phyloP scores from a whole-genome alignment of 2,113 vertebrate species.

The Myodes glareolus region DNA sequence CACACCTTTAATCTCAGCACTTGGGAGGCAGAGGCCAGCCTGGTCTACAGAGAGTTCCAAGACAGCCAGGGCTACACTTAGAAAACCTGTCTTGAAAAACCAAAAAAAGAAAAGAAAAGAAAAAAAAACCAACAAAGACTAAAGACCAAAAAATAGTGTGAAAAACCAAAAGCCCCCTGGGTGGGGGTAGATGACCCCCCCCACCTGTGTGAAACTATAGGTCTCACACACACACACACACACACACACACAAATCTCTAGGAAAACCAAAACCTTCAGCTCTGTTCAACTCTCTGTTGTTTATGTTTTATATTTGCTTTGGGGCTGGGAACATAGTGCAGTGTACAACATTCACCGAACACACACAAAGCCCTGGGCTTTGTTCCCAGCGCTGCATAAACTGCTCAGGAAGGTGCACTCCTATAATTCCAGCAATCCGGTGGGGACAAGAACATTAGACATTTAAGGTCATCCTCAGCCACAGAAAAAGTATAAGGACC shows the following conservation, averaged over 20 bases:
- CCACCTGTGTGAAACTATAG: neutral
- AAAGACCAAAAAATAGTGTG: neutral
- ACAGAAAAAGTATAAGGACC: neutral
- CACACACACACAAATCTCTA: too few species aligned
- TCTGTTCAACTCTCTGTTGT: neutral
- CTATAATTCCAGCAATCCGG: neutral
- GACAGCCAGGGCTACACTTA: neutral
- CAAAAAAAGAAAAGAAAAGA: neutral
- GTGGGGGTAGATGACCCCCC: neutral
- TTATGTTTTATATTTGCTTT: neutral
- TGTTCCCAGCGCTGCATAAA: neutral
- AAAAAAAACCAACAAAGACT: neutral
- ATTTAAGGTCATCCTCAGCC: neutral
- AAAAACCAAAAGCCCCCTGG: neutral
- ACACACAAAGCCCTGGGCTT: neutral
- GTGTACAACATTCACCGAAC: neutral
- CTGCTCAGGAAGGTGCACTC: neutral
- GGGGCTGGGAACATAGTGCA: too few species aligned
- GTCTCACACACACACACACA: neutral
- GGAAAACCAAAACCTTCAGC: constrained; percentile 27
- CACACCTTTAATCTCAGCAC: neutral
- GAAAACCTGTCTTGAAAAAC: neutral
- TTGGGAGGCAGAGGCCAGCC: neutral
- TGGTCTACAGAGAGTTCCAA: neutral
- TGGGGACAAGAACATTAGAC: neutral